Base-by-base conservation (phyloP, 2,797 vertebrate species). In the Acipenser oxyrinchus region DNA sequence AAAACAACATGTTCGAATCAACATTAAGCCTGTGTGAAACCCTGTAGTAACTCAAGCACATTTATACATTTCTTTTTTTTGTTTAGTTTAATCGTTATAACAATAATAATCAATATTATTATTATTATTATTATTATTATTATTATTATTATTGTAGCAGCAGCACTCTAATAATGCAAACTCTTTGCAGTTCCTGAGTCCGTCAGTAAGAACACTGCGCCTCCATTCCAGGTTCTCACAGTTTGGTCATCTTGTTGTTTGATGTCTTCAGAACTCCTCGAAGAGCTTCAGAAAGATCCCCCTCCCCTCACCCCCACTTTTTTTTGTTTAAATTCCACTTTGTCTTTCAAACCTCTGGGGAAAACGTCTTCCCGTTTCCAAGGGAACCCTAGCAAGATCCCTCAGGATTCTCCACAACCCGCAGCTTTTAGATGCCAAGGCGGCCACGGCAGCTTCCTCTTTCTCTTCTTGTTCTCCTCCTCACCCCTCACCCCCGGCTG, bases 401-500 rank as follows among this genome's bases (percentile, higher is more conserved):
- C 23, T 37, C 4, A 37, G 23, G 23, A 37, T 37, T 37, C 23
- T 37, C 23, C 23, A 37, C 23, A 37, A 37, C 23, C 23, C 4
- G 23, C 4, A 37, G 7, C 58, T 18, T 12, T 8, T 7, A 7
- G 2, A 7, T 60, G 23, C 23, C 23, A 37, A 37, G 23, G 2
- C 23, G 4, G 23, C 23, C 23, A 37, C 10, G 4, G 2, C 58
- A 0, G 23, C 4, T 8, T 73, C 68, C 66, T 59, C 52, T 73
- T 66, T 64, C 65, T 77, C 66, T 69, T 74, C 73, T 70, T 73
- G 70, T 52, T 66, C 11, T 61, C 11, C 48, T 73, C 68, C 64
- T 73, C 57, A 3, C 60, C 2, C 69, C 67, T 10, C 9, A 23
- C 65, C 74, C 12, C 2, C 3, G 23, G 18, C 50, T 8, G 10